phyloP scores from a whole-genome alignment of 2,888 invertebrate genomes.

The Germaria angustata region DNA sequence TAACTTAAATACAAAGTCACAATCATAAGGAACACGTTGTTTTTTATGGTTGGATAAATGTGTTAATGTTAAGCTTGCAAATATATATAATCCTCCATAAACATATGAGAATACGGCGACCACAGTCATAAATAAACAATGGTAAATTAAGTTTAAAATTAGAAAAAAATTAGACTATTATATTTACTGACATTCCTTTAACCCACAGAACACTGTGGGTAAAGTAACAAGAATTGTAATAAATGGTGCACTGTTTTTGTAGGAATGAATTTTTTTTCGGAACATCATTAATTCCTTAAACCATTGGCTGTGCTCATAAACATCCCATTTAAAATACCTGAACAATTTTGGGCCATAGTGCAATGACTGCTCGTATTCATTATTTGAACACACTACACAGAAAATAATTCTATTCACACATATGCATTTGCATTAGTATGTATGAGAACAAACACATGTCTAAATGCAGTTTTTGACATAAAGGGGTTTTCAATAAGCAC shows the following conservation, averaged over 20 bases:
- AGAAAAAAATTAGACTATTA: neutral
- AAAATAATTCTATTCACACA: neutral
- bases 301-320: neutral
- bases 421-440: neutral
- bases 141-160: slow-evolving; percentile 1
- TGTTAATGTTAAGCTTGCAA: slow-evolving; percentile 34
- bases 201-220: neutral
- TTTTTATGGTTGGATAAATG: neutral
- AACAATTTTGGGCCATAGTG: neutral
- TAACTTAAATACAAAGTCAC: no score
- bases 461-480: no score
- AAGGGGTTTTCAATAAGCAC: no score
- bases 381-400: neutral
- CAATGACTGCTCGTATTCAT: neutral
- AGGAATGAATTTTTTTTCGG: neutral
- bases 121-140: neutral
- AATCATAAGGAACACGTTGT: no score
- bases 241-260: neutral
- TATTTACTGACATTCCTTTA: neutral
- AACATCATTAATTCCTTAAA: neutral
- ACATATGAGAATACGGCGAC: slow-evolving; percentile 33
- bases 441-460: neutral
- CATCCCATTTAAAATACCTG: neutral
- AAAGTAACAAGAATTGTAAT: neutral
- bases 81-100: slow-evolving; percentile 31